A percentile compares a stretch with the other conserved stretches of the same genome.
phyloP scores from a whole-genome alignment of 1,140 invertebrate genomes.

The Bombus confusus region DNA sequence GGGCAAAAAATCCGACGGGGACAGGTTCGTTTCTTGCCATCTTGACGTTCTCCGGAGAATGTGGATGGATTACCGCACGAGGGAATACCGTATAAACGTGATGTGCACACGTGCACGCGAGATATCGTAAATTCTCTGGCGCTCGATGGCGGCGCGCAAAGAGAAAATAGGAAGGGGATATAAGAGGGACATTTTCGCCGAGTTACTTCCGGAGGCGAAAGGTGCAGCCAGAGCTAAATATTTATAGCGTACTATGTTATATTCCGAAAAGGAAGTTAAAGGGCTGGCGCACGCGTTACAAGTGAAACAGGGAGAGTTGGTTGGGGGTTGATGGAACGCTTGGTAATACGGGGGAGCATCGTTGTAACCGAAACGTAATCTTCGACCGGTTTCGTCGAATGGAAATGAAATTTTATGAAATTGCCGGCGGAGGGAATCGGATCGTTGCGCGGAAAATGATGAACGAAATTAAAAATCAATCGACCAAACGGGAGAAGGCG shows the following conservation, averaged over 20 bases:
- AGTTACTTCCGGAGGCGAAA: slow-evolving; percentile 19
- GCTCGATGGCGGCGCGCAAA: slow-evolving; percentile 15
- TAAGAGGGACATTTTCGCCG: slow-evolving; percentile 15
- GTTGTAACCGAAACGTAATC: slow-evolving; percentile 25
- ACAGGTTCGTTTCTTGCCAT: slow-evolving; percentile 35
- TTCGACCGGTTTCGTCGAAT: neutral
- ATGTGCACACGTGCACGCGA: slow-evolving; percentile 22
- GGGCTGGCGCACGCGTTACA: slow-evolving; percentile 33
- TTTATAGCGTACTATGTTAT: slow-evolving; percentile 66
- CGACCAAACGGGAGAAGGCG: neutral
- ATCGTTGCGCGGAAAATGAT: slow-evolving; percentile 8
- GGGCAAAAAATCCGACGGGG: neutral
- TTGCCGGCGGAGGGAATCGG: neutral
- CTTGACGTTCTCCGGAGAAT: slow-evolving; percentile 28
- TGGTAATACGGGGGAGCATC: neutral
- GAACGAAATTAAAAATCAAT: slow-evolving; percentile 44
- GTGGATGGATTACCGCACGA: slow-evolving; percentile 35
- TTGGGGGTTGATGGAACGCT: neutral
- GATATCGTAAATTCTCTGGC: slow-evolving; percentile 55
- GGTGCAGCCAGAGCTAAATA: slow-evolving; percentile 58
- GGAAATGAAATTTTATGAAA: neutral
- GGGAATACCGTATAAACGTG: neutral
- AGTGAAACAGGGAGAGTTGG: neutral
- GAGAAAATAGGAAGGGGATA: slow-evolving; percentile 2
- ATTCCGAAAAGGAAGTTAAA: neutral